These are phyloP conservation scores for Grallaria varia DNA, from an alignment of 2,113 vertebrate species.

Conservation along the genomic window DNA sequence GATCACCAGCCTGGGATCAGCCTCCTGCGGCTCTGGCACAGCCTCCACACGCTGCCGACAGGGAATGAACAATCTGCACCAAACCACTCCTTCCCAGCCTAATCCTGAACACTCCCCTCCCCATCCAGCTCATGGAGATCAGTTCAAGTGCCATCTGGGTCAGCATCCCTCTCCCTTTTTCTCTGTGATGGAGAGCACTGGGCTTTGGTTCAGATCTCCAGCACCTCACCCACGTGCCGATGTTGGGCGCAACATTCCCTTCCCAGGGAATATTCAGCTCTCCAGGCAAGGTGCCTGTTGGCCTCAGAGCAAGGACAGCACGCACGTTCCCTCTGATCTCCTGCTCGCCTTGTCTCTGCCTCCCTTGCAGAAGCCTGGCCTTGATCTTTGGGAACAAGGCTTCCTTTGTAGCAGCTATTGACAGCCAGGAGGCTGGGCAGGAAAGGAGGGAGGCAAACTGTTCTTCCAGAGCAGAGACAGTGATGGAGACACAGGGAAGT, in stretches of 20 bases:
- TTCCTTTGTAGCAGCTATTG: neutral
- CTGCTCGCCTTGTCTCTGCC: neutral
- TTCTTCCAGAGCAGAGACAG: neutral
- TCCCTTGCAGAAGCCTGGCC: neutral
- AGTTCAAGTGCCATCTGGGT: neutral
- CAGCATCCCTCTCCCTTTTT: neutral
- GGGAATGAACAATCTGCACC: neutral
- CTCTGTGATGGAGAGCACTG: neutral
- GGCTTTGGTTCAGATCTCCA: neutral
- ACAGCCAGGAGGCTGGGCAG: neutral
- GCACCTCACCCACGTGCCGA: neutral
- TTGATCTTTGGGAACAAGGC: neutral
- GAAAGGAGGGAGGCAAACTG: neutral
- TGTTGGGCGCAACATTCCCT: neutral
- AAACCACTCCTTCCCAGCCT: neutral
- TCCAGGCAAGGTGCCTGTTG: neutral
- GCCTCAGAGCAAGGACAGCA: neutral
- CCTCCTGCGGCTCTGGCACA: neutral
- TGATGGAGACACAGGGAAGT: neutral
- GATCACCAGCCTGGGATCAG: neutral
- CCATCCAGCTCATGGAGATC: neutral
- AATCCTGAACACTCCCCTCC: neutral
- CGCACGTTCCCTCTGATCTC: neutral
- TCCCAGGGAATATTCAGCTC: rapidly evolving
- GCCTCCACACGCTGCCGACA: neutral